phyloP scores from a whole-genome alignment of 2,888 invertebrate genomes.

The Anorthoa munda region DNA sequence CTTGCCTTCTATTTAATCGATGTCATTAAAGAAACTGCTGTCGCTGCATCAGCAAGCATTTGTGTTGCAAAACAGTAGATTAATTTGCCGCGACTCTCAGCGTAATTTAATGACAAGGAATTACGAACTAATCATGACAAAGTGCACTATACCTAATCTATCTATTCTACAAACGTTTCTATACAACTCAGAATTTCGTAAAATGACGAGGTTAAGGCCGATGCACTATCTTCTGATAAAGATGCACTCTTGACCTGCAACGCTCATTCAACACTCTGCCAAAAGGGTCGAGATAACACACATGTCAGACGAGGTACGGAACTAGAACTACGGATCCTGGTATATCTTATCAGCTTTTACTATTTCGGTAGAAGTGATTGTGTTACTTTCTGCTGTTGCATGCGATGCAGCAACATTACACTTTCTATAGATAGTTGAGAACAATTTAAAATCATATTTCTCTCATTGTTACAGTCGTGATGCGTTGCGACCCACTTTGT shows the following conservation, averaged over 20 bases:
- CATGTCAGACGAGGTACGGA: constrained; percentile 31
- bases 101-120: background rate
- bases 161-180: background rate
- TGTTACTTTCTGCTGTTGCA: constrained; percentile 31
- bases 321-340: constrained; percentile 35
- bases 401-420: constrained; percentile 26
- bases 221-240: constrained; percentile 36
- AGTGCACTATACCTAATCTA: background rate
- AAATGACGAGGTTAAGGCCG: constrained; percentile 55
- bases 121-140: constrained; percentile 12
- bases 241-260: constrained; percentile 45
- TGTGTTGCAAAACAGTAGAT: constrained; percentile 7
- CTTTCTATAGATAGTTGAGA: constrained; percentile 33
- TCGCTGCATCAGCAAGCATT: background rate
- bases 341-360: constrained; percentile 47
- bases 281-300: constrained; percentile 46
- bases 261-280: constrained; percentile 26
- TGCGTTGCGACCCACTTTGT: constrained; percentile 33
- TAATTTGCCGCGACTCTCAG: background rate
- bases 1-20: background rate
- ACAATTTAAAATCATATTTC: constrained; percentile 24
- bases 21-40: background rate
- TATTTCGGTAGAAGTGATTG: constrained; percentile 6
- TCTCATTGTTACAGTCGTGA: constrained; percentile 17
- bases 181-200: constrained; percentile 11